Percentiles rank a stretch among this genome's conserved stretches.
Conservation (phyloP, 23 tunicate species). For the Botrylloides violaceus region DNA sequence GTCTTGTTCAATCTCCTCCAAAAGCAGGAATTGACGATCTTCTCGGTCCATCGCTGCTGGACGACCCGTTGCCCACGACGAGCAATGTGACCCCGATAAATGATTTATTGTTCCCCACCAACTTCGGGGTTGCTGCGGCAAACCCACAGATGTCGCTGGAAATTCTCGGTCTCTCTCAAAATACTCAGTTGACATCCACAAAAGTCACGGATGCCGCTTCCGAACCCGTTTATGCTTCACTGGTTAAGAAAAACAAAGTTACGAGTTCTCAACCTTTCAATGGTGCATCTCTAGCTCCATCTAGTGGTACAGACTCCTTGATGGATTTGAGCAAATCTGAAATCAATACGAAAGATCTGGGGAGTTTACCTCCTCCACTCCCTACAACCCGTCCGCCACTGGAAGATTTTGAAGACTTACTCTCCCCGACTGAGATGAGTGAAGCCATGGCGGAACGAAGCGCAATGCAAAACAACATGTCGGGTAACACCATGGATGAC, state of each 20-base stretch:
- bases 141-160: no score
- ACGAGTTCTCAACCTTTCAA: not conserved
- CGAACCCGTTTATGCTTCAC: constrained; percentile 21
- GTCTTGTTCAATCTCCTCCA: no score
- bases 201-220: not conserved
- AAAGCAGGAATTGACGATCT: no score
- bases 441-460: constrained; percentile 1
- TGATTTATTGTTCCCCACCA: no score
- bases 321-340: not conserved
- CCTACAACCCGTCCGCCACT: not conserved
- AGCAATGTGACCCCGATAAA: no score
- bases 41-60: no score
- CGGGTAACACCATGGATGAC: not conserved
- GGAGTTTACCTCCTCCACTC: constrained; percentile 3
- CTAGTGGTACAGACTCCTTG: not conserved
- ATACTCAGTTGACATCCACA: not conserved
- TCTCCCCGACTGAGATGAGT: not conserved
- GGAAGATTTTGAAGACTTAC: constrained; percentile 10
- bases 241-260: not conserved
- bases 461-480: not conserved
- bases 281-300: not conserved
- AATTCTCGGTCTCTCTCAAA: no score
- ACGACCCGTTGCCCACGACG: no score
- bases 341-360: not conserved
- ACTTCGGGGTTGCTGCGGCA: no score